Percentiles rank a stretch among this genome's conserved stretches.
These are phyloP conservation scores for Drosophila punjabiensis DNA, from an alignment of 1,140 invertebrate genomes.

Conservation along the genomic window DNA sequence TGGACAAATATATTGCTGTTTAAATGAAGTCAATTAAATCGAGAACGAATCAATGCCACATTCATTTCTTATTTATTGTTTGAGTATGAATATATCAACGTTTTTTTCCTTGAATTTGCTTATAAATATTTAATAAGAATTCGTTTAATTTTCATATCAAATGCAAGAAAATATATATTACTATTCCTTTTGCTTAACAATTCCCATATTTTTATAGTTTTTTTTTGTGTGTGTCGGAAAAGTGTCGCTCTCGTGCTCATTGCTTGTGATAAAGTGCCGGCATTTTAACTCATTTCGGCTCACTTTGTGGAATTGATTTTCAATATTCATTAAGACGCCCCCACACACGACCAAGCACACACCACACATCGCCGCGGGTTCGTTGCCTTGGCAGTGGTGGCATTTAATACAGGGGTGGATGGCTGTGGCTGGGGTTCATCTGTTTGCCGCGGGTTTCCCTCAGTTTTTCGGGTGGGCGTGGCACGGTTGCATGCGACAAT, in stretches of 20 bases:
- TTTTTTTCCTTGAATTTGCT: neutral
- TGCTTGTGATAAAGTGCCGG: conserved; percentile 61
- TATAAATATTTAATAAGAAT: neutral
- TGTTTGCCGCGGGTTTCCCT: conserved; percentile 25
- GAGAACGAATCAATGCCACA: neutral
- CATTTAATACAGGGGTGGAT: conserved; percentile 23
- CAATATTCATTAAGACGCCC: conserved; percentile 63
- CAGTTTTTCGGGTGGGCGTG: conserved; percentile 60
- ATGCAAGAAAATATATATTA: neutral
- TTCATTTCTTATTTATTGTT: conserved; percentile 1
- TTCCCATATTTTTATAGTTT: neutral
- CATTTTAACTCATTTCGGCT: conserved; percentile 42
- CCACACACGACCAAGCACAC: conserved; percentile 36
- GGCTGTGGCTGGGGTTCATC: conserved; percentile 21
- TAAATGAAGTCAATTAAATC: neutral
- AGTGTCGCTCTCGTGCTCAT: no score
- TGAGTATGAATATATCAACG: neutral
- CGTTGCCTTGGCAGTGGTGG: conserved; percentile 33
- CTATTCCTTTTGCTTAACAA: no score
- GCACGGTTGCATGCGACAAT: conserved; percentile 68
- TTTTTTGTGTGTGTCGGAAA: conserved; percentile 23
- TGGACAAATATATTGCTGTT: neutral
- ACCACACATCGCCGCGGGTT: conserved; percentile 9
- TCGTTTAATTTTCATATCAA: neutral
- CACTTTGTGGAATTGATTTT: conserved; percentile 72